Evolutionary conservation across 2,888 invertebrate species (phyloP).

Genomic region (Tanytarsus gracilentus): DNA sequence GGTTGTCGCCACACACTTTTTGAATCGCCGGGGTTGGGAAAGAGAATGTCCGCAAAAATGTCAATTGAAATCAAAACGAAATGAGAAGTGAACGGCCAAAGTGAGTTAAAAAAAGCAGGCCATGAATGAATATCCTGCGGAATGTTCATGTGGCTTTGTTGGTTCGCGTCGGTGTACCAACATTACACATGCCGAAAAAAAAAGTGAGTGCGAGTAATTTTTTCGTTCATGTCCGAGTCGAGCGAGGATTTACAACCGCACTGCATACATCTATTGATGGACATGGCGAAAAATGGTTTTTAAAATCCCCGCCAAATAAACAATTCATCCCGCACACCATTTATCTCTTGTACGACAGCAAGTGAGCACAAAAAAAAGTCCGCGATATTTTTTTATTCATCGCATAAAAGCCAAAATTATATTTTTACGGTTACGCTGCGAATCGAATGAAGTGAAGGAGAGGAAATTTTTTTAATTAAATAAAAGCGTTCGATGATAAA

Average conservation of each 20-base stretch:
- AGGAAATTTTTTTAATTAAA: too few relatives aligned
- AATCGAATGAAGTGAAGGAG: too few relatives aligned
- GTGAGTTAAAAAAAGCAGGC: slow-evolving; percentile 8
- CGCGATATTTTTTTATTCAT: slow-evolving; percentile 1
- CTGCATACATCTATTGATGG: slow-evolving; percentile 27
- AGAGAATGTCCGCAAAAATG: slow-evolving; percentile 16
- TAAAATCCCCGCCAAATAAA: slow-evolving; percentile 27
- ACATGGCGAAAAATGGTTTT: slow-evolving; percentile 15
- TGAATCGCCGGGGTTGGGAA: background rate
- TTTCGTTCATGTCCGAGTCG: background rate
- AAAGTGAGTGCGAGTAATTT: slow-evolving; percentile 12
- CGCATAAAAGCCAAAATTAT: slow-evolving; percentile 26
- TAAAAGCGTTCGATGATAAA: too few relatives aligned
- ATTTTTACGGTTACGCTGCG: slow-evolving; percentile 23
- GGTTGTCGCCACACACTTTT: too few relatives aligned
- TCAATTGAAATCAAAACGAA: slow-evolving; percentile 27
- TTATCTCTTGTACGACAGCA: slow-evolving; percentile 24
- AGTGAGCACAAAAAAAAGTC: background rate
- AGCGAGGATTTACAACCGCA: slow-evolving; percentile 17
- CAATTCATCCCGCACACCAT: slow-evolving; percentile 28
- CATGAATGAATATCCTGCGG: slow-evolving; percentile 31
- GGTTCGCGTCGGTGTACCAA: slow-evolving; percentile 8
- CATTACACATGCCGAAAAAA: slow-evolving; percentile 2
- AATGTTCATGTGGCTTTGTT: slow-evolving; percentile 32
- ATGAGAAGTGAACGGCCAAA: background rate